Percentiles rank a stretch among this genome's conserved stretches.
These are phyloP conservation scores for Trialeurodes vaporariorum DNA, from an alignment of 1,140 invertebrate species.

Conservation along the genomic window DNA sequence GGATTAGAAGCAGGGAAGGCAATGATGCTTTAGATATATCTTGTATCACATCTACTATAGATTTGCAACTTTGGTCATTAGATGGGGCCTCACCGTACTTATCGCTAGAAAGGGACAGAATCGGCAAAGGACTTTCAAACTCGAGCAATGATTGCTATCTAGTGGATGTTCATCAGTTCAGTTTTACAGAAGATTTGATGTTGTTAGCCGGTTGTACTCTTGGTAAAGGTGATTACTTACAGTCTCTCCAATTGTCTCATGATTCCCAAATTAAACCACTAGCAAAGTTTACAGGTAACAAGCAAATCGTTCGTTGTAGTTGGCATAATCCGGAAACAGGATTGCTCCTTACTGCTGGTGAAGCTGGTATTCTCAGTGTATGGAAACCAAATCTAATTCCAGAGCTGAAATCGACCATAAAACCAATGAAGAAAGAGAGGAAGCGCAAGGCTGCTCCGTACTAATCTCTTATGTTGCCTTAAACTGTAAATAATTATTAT, in stretches of 20 bases:
- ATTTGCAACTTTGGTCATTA: slow-evolving; percentile 58
- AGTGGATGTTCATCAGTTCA: slow-evolving; percentile 40
- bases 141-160: slow-evolving; percentile 49
- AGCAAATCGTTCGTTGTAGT: slow-evolving; percentile 24
- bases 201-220: slow-evolving; percentile 34
- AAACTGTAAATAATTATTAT: too few relatives aligned
- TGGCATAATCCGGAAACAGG: slow-evolving; percentile 21
- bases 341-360: slow-evolving; percentile 18
- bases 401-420: neutral
- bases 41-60: slow-evolving; percentile 57
- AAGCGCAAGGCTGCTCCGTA: neutral
- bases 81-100: slow-evolving; percentile 43
- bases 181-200: slow-evolving; percentile 35
- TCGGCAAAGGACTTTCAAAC: slow-evolving; percentile 35
- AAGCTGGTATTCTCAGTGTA: slow-evolving; percentile 19
- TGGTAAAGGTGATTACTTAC: slow-evolving; percentile 18
- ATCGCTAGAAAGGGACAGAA: slow-evolving; percentile 42
- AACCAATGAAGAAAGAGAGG: slow-evolving; percentile 1
- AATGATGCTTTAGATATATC: slow-evolving; percentile 33
- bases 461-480: too few relatives aligned
- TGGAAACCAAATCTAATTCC: slow-evolving; percentile 16
- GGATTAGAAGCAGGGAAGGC: slow-evolving; percentile 18
- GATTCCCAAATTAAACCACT: slow-evolving; percentile 8
- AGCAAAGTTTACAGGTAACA: slow-evolving; percentile 20
- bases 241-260: slow-evolving; percentile 9